Evolutionary conservation across 2,888 invertebrate species (phyloP), one percentile per base, ranked within the genome.

Genomic region (Zhuqinia jingwanae): DNA sequence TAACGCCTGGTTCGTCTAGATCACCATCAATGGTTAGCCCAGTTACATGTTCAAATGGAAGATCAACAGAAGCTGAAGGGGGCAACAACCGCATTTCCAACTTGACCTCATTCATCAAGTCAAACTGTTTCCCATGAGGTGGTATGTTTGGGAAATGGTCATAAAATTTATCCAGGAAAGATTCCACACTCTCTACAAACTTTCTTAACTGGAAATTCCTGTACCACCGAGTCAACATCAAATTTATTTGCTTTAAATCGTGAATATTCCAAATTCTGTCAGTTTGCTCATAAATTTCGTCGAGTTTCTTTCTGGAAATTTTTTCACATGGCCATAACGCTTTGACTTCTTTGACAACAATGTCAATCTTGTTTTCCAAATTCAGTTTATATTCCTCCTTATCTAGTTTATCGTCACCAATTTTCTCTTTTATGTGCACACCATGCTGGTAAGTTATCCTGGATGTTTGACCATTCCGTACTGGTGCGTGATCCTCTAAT

Each of bases 1-100:
- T 81, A 0, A 81, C 15, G 11, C 53, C 81, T 8, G 81, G 70
- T 17, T 81, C 75, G 15, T 82, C 75, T 36, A 82, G 45, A 30
- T 82, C 60, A 13, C 36, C 63, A 3, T 82, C 75, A 3, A 82
- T 45, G 0, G 1, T 8, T 20, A 82, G 6, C 20, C 6, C 30
- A 0, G 2, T n/a, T 0, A 63, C 6, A 20, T 82, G 58, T 0
- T 82, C 63, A 50, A 58, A 82, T 3, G n/a, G 36, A 2, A 27
- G 22, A 17, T 15, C 17, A 2, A 13, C 70, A 20, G 70, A 47
- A 42, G 2, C 10, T 20, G 70, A 17, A 15, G 47, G 45, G 1
- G 20, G 2, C 10, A 13, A 15, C 25, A 70, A 11, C n/a, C 45
- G 11, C 47, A 70, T 13, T 47, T 76, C 56, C 20, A 76, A 56